These are phyloP conservation scores for Drosophila parabipectinata DNA, from an alignment of 1,140 invertebrate species.

Conservation along the genomic window DNA sequence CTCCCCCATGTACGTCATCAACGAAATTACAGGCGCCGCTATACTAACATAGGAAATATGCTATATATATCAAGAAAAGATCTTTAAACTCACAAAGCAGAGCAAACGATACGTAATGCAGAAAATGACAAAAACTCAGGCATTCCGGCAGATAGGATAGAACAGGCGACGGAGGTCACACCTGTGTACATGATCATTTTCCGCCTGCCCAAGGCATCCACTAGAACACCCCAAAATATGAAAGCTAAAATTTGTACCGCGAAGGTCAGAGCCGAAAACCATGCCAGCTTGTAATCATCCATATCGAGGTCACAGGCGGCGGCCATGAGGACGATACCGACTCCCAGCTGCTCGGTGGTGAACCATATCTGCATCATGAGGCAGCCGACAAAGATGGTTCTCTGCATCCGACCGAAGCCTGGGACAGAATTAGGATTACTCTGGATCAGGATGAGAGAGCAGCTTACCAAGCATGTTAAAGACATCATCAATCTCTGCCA, in stretches of 20 bases:
- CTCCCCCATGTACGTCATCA: constrained; percentile 49
- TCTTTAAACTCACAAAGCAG: constrained; percentile 34
- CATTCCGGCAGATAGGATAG: constrained; percentile 45
- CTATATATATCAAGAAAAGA: background rate
- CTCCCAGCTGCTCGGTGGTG: constrained; percentile 46
- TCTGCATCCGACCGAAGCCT: constrained; percentile 60
- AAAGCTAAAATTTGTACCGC: constrained; percentile 15
- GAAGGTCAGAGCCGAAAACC: constrained; percentile 13
- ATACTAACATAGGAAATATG: constrained; percentile 19
- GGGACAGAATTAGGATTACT: background rate
- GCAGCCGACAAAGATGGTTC: constrained; percentile 8
- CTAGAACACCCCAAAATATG: constrained; percentile 25
- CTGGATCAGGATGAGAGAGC: background rate
- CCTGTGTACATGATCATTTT: constrained; percentile 23
- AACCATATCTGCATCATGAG: constrained; percentile 14
- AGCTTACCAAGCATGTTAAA: constrained; percentile 34
- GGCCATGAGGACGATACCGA: constrained; percentile 26
- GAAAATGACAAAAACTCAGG: constrained; percentile 54
- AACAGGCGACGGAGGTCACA: background rate
- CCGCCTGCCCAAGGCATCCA: constrained; percentile 51
- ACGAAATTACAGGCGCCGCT: background rate
- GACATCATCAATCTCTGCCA: constrained; percentile 36
- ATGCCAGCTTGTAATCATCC: constrained; percentile 3
- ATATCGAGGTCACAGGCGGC: constrained; percentile 35
- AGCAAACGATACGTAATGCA: constrained; percentile 16